phyloP scores from a whole-genome alignment of 2,797 vertebrate species.

The Rhinatrema bivittatum region DNA sequence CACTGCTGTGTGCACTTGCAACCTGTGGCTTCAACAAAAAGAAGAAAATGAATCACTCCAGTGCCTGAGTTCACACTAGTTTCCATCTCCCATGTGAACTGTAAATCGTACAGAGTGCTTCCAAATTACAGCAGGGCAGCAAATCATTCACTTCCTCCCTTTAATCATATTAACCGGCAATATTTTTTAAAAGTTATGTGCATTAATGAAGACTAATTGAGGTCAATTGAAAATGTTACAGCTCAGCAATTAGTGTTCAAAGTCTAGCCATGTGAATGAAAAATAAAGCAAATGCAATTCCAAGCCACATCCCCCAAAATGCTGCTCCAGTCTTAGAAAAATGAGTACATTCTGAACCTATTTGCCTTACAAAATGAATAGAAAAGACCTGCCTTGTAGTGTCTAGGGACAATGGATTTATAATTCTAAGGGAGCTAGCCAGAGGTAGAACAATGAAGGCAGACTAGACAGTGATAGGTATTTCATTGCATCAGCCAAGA shows the following conservation, averaged over 20 bases:
- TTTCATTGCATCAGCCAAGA: too few relatives aligned
- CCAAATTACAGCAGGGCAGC: not conserved
- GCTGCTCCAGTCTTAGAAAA: too few relatives aligned
- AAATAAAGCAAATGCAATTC: too few relatives aligned
- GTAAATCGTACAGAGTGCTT: not conserved
- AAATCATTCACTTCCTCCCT: not conserved
- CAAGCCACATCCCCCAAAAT: too few relatives aligned
- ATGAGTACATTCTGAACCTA: too few relatives aligned
- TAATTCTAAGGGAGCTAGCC: too few relatives aligned
- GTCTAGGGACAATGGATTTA: too few relatives aligned
- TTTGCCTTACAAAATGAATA: too few relatives aligned
- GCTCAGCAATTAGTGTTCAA: not conserved
- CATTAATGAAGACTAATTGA: not conserved
- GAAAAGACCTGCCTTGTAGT: too few relatives aligned
- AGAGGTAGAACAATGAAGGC: too few relatives aligned
- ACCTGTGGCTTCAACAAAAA: conserved; percentile 74
- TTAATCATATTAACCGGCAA: not conserved
- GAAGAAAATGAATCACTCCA: not conserved
- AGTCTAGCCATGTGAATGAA: not conserved
- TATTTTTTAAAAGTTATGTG: not conserved
- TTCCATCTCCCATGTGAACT: not conserved
- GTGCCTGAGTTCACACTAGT: not conserved
- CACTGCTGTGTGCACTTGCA: conserved; percentile 76
- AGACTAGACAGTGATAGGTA: too few relatives aligned
- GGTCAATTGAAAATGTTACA: not conserved